A percentile compares a stretch with the other conserved stretches of the same genome.
These are phyloP conservation scores for Sitta carolinensis DNA, from an alignment of 2,797 vertebrate species.

Conservation along the genomic window DNA sequence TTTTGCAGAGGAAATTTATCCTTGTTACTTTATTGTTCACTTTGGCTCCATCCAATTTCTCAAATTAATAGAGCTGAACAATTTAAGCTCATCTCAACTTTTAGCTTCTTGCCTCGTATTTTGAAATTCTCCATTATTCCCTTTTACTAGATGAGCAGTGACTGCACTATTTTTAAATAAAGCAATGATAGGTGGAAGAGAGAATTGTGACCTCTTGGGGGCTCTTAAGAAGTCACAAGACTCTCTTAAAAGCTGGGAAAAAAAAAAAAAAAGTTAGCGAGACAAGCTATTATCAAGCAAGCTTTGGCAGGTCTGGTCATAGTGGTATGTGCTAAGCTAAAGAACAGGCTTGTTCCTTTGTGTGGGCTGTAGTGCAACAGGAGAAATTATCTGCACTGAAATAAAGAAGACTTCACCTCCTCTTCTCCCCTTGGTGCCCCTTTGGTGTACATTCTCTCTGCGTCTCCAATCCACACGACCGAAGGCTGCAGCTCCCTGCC, in stretches of 20 bases:
- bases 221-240: slow-evolving; percentile 43
- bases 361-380: background rate
- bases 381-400: background rate
- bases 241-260: background rate
- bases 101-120: background rate
- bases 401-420: slow-evolving; percentile 66
- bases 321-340: background rate
- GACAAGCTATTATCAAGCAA: slow-evolving; percentile 38
- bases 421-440: slow-evolving; percentile 72
- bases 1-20: slow-evolving; percentile 30
- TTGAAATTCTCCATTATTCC: slow-evolving; percentile 25
- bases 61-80: slow-evolving; percentile 53
- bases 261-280: background rate
- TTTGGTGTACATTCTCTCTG: slow-evolving; percentile 85
- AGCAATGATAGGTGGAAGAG: slow-evolving; percentile 10
- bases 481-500: slow-evolving; percentile 85
- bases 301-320: slow-evolving; percentile 22
- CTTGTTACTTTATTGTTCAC: slow-evolving; percentile 15
- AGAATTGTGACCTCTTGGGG: slow-evolving; percentile 42
- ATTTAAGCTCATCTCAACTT: slow-evolving; percentile 32
- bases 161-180: slow-evolving; percentile 54
- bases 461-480: slow-evolving; percentile 84
- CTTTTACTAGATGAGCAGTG: slow-evolving; percentile 16
- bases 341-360: slow-evolving; percentile 22
- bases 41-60: slow-evolving; percentile 27